Conservation (phyloP, 2,888 invertebrate species). For the Epinotia bilunana region DNA sequence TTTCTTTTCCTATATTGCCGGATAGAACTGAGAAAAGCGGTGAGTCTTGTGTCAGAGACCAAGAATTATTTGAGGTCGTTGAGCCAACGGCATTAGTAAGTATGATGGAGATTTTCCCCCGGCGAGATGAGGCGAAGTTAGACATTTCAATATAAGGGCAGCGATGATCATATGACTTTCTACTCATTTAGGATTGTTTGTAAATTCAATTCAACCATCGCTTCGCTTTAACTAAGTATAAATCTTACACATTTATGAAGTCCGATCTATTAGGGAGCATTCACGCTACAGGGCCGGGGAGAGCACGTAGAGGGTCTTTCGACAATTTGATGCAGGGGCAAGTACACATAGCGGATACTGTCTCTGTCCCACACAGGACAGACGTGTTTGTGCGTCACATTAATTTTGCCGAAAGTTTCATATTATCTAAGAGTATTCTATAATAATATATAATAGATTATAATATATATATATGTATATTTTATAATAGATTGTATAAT, state of each 20-base stretch:
- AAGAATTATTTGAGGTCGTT: too few relatives aligned
- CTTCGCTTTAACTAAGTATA: neutral
- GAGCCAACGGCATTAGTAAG: neutral
- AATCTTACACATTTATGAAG: too few relatives aligned
- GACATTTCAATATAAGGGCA: too few relatives aligned
- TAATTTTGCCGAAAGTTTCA: slow-evolving; percentile 12
- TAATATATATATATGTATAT: too few relatives aligned
- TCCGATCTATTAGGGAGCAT: neutral
- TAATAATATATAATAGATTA: too few relatives aligned
- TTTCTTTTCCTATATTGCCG: too few relatives aligned
- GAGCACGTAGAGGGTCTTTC: slow-evolving; percentile 8
- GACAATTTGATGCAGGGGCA: slow-evolving; percentile 8
- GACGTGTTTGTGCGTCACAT: slow-evolving; percentile 13
- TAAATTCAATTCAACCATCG: neutral
- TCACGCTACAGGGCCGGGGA: neutral
- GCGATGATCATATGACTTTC: too few relatives aligned
- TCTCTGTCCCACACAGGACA: neutral
- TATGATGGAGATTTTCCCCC: neutral
- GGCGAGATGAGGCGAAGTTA: neutral
- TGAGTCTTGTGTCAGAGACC: too few relatives aligned
- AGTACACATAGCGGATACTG: neutral
- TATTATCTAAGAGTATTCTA: slow-evolving; percentile 19
- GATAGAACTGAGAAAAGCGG: too few relatives aligned
- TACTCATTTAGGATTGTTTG: too few relatives aligned
- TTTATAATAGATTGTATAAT: too few relatives aligned